Evolutionary conservation across 2,888 invertebrate species (phyloP).

Genomic region (Phytoseiulus persimilis): DNA sequence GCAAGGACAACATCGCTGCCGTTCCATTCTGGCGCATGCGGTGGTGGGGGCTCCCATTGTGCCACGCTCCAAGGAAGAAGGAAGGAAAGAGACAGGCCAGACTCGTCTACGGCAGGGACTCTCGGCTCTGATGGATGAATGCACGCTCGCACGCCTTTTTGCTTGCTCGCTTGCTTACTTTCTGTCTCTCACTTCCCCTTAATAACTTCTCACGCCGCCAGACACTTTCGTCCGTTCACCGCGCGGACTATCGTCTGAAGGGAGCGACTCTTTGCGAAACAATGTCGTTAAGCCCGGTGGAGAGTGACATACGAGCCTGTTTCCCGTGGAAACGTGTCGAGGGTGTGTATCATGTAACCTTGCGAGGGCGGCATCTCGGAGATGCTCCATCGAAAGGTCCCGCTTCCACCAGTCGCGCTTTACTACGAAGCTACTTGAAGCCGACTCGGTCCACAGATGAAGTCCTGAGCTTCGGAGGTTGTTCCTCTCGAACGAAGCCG

Average conservation of each 20-base stretch:
- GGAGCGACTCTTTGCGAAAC: background rate
- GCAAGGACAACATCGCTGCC: background rate
- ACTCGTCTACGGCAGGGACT: background rate
- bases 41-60: background rate
- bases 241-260: background rate
- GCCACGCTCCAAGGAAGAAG: background rate
- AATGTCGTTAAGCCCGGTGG: background rate
- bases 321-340: background rate
- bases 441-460: no score
- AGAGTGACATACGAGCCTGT: background rate
- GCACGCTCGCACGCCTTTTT: constrained; percentile 5
- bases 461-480: no score
- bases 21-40: background rate
- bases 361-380: background rate
- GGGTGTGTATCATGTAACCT: background rate
- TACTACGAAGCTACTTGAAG: no score
- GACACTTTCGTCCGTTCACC: background rate
- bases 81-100: background rate
- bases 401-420: background rate
- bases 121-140: background rate
- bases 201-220: background rate
- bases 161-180: background rate
- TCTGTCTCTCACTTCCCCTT: background rate
- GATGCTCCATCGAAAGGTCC: background rate
- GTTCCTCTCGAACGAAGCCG: no score